A percentile compares a stretch with the other conserved stretches of the same genome.
phyloP scores from a whole-genome alignment of 2,797 vertebrate genomes.

The Epinephelus coioides region DNA sequence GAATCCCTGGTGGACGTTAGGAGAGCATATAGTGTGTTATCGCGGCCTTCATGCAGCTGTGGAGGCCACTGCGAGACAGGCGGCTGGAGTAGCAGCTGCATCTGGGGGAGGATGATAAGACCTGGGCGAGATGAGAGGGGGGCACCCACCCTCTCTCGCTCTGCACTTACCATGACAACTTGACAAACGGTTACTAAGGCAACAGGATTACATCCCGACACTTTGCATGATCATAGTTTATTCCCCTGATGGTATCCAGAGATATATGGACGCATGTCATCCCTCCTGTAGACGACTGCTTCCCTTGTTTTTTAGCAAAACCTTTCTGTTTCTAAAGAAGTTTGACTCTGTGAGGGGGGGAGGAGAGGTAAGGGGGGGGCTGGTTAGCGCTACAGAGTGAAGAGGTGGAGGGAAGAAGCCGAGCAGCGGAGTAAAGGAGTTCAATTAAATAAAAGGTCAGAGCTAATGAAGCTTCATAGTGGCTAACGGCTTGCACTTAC shows the following conservation, averaged over 20 bases:
- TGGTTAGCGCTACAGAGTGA: conserved; percentile 35
- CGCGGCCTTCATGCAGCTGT: conserved; percentile 53
- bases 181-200: conserved; percentile 74
- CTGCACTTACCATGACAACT: conserved; percentile 70
- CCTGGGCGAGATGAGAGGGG: conserved; percentile 62
- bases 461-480: conserved; percentile 77
- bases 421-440: conserved; percentile 43
- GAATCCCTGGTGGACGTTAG: conserved; percentile 59
- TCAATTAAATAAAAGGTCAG: conserved; percentile 84
- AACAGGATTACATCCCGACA: conserved; percentile 74
- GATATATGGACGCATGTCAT: conserved; percentile 18
- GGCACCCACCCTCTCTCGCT: conserved; percentile 34
- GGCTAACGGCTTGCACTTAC: conserved; percentile 66
- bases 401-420: conserved; percentile 39
- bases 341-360: background rate
- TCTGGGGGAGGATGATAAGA: conserved; percentile 78
- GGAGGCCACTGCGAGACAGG: conserved; percentile 67
- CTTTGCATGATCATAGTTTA: conserved; percentile 56
- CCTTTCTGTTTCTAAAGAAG: conserved; percentile 16
- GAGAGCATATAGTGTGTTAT: conserved; percentile 59
- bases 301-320: conserved; percentile 20
- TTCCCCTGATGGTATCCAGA: conserved; percentile 52
- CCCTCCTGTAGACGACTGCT: conserved; percentile 21
- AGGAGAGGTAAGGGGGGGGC: background rate
- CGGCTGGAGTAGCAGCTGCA: conserved; percentile 62